phyloP scores from a whole-genome alignment of 2,797 vertebrate genomes.

The Pygocentrus nattereri region DNA sequence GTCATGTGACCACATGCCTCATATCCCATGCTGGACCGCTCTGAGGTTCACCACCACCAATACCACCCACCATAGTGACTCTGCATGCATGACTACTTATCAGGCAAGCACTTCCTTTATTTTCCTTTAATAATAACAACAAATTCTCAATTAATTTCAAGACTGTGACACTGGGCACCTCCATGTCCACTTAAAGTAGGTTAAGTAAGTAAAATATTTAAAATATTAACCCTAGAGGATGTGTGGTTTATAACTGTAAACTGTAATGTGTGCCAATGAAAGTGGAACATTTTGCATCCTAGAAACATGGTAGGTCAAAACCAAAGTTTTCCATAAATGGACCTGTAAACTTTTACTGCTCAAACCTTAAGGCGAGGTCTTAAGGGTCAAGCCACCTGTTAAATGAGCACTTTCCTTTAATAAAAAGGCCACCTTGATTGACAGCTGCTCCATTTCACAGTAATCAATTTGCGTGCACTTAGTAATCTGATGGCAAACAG shows the following conservation, averaged over 20 bases:
- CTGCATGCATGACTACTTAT: constrained; percentile 52
- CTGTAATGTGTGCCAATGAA: neutral
- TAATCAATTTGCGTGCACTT: constrained; percentile 44
- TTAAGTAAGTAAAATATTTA: neutral
- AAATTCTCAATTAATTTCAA: neutral
- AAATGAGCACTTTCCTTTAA: constrained; percentile 35
- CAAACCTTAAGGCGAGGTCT: constrained; percentile 32
- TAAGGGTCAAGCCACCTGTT: constrained; percentile 22
- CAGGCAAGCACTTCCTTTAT: constrained; percentile 39
- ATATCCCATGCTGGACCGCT: constrained; percentile 60
- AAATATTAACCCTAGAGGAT: neutral
- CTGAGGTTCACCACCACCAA: constrained; percentile 51
- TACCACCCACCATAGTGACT: constrained; percentile 46
- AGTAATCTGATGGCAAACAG: constrained; percentile 54
- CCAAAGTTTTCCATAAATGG: neutral
- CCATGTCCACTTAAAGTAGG: neutral
- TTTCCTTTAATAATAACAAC: constrained; percentile 4
- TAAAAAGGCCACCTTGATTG: constrained; percentile 35
- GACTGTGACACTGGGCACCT: neutral
- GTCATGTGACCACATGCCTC: constrained; percentile 63
- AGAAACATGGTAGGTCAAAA: constrained; percentile 9
- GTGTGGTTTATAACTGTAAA: neutral
- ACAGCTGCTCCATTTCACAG: constrained; percentile 49
- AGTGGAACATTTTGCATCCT: neutral
- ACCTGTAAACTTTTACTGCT: constrained; percentile 27